phyloP scores from a whole-genome alignment of 2,888 invertebrate species.

The Temnothorax rugatulus region DNA sequence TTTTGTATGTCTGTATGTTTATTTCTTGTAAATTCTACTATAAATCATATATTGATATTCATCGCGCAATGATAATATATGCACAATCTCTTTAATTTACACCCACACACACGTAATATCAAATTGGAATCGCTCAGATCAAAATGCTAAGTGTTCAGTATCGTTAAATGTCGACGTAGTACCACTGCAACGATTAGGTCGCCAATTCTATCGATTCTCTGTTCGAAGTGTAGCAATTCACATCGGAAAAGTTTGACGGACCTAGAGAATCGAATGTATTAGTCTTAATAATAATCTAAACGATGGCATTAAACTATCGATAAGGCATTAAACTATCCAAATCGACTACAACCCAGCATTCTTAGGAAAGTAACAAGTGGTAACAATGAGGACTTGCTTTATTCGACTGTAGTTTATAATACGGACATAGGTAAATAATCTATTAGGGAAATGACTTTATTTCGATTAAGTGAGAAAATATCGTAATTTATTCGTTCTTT shows the following conservation, averaged over 20 bases:
- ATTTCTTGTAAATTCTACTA: not conserved
- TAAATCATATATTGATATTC: not conserved
- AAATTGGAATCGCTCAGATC: conserved; percentile 18
- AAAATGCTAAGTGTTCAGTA: conserved; percentile 55
- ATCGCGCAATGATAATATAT: conserved; percentile 54
- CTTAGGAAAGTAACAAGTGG: not conserved
- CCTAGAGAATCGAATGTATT: conserved; percentile 63
- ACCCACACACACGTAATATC: conserved; percentile 49
- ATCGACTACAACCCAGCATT: not conserved
- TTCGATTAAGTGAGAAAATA: conserved; percentile 37
- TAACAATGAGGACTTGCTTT: not conserved
- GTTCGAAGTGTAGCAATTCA: not conserved
- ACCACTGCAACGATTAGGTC: not conserved
- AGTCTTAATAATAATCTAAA: conserved; percentile 20
- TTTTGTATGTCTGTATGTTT: not conserved
- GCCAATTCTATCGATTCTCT: not conserved
- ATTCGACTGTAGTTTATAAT: not conserved
- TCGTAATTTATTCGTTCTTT: conserved; percentile 34
- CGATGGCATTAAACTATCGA: not conserved
- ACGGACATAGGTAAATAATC: conserved; percentile 1
- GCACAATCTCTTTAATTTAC: conserved; percentile 42
- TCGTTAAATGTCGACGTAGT: conserved; percentile 20
- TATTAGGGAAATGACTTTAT: not conserved
- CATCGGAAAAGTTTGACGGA: conserved; percentile 33
- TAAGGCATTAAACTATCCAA: not conserved